Conservation (phyloP, 1,140 invertebrate genomes). For the Pseudomyrmex concolor region DNA sequence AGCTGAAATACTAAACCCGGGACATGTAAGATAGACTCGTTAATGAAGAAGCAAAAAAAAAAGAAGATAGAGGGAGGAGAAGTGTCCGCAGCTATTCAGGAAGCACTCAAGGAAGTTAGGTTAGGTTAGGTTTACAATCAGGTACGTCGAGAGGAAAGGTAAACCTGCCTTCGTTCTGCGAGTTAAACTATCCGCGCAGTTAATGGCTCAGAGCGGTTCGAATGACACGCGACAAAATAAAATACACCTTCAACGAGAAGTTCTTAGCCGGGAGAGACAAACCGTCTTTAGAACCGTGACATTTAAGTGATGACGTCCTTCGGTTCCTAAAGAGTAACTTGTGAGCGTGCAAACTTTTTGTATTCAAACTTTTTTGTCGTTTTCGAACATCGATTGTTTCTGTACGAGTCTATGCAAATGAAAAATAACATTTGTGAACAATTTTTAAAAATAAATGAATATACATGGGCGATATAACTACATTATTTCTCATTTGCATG, state of each 20-base stretch:
- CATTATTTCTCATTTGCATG: background rate
- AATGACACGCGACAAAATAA: slow-evolving; percentile 74
- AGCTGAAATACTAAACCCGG: slow-evolving; percentile 48
- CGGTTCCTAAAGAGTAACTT: background rate
- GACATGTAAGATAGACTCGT: slow-evolving; percentile 53
- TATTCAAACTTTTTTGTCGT: background rate
- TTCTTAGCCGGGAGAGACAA: slow-evolving; percentile 56
- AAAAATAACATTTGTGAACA: background rate
- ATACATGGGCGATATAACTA: too few species aligned
- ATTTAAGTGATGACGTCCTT: slow-evolving; percentile 29
- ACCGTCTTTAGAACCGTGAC: slow-evolving; percentile 2
- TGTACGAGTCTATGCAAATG: background rate
- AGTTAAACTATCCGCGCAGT: slow-evolving; percentile 65
- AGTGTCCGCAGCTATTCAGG: slow-evolving; percentile 66
- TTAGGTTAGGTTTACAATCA: slow-evolving; percentile 74
- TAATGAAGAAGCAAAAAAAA: slow-evolving; percentile 68
- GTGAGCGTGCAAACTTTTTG: background rate
- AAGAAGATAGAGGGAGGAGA: background rate
- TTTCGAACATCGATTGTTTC: background rate
- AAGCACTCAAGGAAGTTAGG: slow-evolving; percentile 73
- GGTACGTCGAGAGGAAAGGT: slow-evolving; percentile 69
- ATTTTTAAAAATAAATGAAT: too few species aligned
- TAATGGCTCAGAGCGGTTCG: slow-evolving; percentile 70
- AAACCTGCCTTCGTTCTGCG: slow-evolving; percentile 64
- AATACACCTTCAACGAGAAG: slow-evolving; percentile 57